Evolutionary conservation across 2,113 vertebrate species (phyloP).

Genomic region (Barbus barbus): DNA sequence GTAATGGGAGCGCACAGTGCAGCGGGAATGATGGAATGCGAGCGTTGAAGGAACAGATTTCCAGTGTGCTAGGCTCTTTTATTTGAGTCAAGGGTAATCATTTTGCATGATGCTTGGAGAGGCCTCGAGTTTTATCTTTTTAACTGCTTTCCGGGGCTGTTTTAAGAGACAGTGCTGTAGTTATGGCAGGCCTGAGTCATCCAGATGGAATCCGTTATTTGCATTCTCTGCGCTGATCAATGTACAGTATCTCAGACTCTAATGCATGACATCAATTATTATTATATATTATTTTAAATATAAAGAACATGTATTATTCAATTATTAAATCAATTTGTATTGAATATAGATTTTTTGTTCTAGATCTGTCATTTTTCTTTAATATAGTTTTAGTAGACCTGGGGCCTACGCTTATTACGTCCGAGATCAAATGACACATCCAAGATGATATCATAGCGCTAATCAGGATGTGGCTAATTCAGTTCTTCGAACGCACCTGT

Average conservation of each 20-base stretch:
- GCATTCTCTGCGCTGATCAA: neutral
- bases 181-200: neutral
- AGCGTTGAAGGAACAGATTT: slow-evolving; percentile 10
- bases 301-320: too few species aligned
- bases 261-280: too few species aligned
- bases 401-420: too few species aligned
- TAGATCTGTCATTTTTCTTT: too few species aligned
- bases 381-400: too few species aligned
- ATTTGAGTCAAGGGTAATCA: slow-evolving; percentile 12
- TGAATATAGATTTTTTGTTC: too few species aligned
- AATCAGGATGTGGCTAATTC: too few species aligned
- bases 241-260: neutral
- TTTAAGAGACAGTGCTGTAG: neutral
- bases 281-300: too few species aligned
- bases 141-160: neutral
- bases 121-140: slow-evolving; percentile 1
- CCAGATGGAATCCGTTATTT: neutral
- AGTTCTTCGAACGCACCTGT: too few species aligned
- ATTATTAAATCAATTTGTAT: too few species aligned
- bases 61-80: slow-evolving; percentile 14
- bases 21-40: slow-evolving; percentile 16
- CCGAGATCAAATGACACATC: too few species aligned
- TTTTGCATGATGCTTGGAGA: slow-evolving; percentile 18
- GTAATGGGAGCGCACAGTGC: slow-evolving; percentile 11
- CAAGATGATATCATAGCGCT: too few species aligned